These are phyloP conservation scores for Ophion ventricosus DNA, from an alignment of 2,888 invertebrate species.

Conservation along the genomic window DNA sequence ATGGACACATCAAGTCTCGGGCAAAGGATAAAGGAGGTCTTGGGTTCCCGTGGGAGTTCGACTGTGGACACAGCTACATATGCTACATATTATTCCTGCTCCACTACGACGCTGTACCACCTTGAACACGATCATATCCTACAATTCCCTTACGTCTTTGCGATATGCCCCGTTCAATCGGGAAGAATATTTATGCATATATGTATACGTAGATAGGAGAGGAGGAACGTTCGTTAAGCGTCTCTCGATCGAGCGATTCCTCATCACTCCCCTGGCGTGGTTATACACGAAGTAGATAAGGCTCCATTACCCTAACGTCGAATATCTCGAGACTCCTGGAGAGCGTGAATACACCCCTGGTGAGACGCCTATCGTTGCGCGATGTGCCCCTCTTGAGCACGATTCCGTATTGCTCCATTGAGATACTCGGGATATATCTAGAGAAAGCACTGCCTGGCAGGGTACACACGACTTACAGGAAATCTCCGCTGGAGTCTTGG, in stretches of 20 bases:
- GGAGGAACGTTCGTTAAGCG: constrained; percentile 57
- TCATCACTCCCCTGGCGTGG: constrained; percentile 69
- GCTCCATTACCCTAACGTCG: constrained; percentile 66
- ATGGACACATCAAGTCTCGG: constrained; percentile 31
- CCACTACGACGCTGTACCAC: constrained; percentile 1
- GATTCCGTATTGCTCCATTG: constrained; percentile 56
- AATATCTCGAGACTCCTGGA: constrained; percentile 55
- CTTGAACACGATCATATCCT: constrained; percentile 42
- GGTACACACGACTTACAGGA: constrained; percentile 36
- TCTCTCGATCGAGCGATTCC: constrained; percentile 69
- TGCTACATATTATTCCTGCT: constrained; percentile 51
- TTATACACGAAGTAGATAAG: constrained; percentile 70
- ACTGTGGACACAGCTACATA: constrained; percentile 25
- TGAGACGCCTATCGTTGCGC: constrained; percentile 3
- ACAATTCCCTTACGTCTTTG: constrained; percentile 54
- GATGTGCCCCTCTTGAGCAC: constrained; percentile 51
- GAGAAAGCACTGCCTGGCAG: constrained; percentile 4
- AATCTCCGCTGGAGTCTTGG: constrained; percentile 36
- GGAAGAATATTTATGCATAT: constrained; percentile 16
- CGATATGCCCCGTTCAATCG: constrained; percentile 9
- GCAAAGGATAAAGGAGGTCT: constrained; percentile 40
- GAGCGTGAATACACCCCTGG: constrained; percentile 28
- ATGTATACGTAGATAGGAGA: constrained; percentile 3
- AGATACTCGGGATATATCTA: constrained; percentile 53
- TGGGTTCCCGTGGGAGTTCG: constrained; percentile 45